A percentile compares a stretch with the other conserved stretches of the same genome.
Evolutionary conservation across 2,797 vertebrate species (phyloP).

Genomic region (Sebastes iracundus): DNA sequence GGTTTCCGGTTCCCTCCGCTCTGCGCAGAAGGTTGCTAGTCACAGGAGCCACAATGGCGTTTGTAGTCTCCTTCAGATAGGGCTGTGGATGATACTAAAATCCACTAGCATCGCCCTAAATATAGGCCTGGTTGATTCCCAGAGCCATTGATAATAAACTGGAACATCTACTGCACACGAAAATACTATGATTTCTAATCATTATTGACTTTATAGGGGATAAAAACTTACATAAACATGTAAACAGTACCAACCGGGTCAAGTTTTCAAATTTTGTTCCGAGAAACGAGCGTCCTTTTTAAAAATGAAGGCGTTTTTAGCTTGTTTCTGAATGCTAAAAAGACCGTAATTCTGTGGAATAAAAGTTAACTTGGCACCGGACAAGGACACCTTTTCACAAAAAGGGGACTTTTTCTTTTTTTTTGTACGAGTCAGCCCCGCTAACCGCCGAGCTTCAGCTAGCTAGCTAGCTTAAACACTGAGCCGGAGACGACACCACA

Average conservation of each 20-base stretch:
- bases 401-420: conserved; percentile 79
- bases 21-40: conserved; percentile 71
- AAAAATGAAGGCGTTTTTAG: conserved; percentile 72
- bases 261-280: conserved; percentile 86
- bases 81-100: conserved; percentile 87
- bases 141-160: conserved; percentile 89
- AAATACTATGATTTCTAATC: conserved; percentile 86
- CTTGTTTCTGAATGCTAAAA: conserved; percentile 76
- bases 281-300: conserved; percentile 80
- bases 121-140: conserved; percentile 86
- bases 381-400: conserved; percentile 82
- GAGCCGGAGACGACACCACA: conserved; percentile 77
- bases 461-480: conserved; percentile 77
- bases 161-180: conserved; percentile 88
- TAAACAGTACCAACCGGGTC: conserved; percentile 88
- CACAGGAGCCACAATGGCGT: conserved; percentile 87
- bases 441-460: conserved; percentile 81
- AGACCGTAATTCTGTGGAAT: conserved; percentile 80
- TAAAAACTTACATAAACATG: conserved; percentile 86
- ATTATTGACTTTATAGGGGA: conserved; percentile 83
- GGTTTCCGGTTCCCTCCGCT: conserved; percentile 72
- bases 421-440: conserved; percentile 66
- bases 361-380: conserved; percentile 81
- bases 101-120: conserved; percentile 90
- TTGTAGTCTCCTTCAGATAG: conserved; percentile 83